Conservation (phyloP, 1,140 invertebrate species). For the Glomeris maerens region DNA sequence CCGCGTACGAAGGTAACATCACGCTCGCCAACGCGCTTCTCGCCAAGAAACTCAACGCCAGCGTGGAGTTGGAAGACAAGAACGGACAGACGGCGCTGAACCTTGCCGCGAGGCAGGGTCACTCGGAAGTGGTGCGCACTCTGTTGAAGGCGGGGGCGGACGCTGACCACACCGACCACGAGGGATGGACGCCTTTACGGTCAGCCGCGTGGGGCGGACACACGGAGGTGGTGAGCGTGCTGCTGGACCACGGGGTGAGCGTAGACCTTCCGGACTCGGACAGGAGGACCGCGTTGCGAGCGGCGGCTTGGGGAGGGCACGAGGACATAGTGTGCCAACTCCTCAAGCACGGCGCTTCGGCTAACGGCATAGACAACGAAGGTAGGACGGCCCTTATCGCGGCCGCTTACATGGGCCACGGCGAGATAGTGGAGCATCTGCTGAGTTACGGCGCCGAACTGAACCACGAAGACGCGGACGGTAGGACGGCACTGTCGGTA, state of each 20-base stretch:
- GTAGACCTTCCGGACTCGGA: slow-evolving; percentile 72
- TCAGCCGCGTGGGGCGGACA: slow-evolving; percentile 82
- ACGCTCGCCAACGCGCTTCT: slow-evolving; percentile 47
- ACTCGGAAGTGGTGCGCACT: slow-evolving; percentile 42
- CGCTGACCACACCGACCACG: slow-evolving; percentile 30
- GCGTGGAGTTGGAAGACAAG: slow-evolving; percentile 48
- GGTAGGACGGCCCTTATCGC: slow-evolving; percentile 49
- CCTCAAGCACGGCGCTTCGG: slow-evolving; percentile 66
- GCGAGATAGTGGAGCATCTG: slow-evolving; percentile 42
- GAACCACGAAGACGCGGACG: slow-evolving; percentile 60
- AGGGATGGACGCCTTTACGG: slow-evolving; percentile 36
- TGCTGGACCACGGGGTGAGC: slow-evolving; percentile 60
- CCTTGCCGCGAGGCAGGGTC: slow-evolving; percentile 55
- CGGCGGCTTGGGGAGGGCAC: slow-evolving; percentile 78
- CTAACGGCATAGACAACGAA: slow-evolving; percentile 76
- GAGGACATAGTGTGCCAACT: slow-evolving; percentile 78
- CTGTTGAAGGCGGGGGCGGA: slow-evolving; percentile 28
- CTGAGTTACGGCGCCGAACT: slow-evolving; percentile 71
- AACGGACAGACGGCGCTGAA: slow-evolving; percentile 70
- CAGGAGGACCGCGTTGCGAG: slow-evolving; percentile 77
- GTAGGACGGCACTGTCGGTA: slow-evolving; percentile 67
- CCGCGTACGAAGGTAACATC: slow-evolving; percentile 57
- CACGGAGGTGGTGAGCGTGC: slow-evolving; percentile 54
- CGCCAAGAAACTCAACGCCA: slow-evolving; percentile 36
- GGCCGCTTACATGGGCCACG: slow-evolving; percentile 41